Base-by-base conservation (phyloP, 2,113 vertebrate species). In the Nyctereutes procyonoides region DNA sequence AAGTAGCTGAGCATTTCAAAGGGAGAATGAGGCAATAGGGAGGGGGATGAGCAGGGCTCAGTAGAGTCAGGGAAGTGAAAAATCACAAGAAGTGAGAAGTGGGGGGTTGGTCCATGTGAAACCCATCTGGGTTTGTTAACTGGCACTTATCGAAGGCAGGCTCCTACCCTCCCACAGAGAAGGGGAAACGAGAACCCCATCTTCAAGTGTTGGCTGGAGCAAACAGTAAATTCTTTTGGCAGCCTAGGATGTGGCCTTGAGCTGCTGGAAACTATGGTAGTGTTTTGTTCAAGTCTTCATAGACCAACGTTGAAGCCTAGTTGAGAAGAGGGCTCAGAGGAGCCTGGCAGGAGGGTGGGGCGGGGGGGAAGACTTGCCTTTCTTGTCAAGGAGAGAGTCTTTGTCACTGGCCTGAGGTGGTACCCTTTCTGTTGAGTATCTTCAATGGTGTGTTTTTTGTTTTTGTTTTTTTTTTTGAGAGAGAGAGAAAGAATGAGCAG, bases 101-200 rank as follows among this genome's bases (percentile, higher is more conserved):
- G 13, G 43, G 43, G n/a, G 11, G 35, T 6, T 30, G 43, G 38
- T 48, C 22, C 30, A 4, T 2, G 8, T 0, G 62, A 81, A 71
- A 32, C 22, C 9, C 28, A 20, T 12, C 38, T 30, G 53, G 17
- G 62, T 38, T 77, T 73, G 62, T 35, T n/a, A 65, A 56, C 2
- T 48, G 69, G 22, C 2, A 11, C 26, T 17, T 65, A 5, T 1
- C 0, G 4, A 56, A 82, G 35, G 38, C 53, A 6, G 22, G 43
- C 16, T 11, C 28, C 35, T 2, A 0, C 0, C 32, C 5, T 56
- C 30, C 28, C 20, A 4, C 74, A 63, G n/a, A 69, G 69, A n/a
- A 38, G 1, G 74, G n/a, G 5, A 10, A 65, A 32, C 4, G 4
- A 65, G 62, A 55, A 3, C 32, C 32, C 32, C 3, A 1, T 24